Conservation (phyloP, 2,797 vertebrate genomes). For the Leuciscus waleckii region DNA sequence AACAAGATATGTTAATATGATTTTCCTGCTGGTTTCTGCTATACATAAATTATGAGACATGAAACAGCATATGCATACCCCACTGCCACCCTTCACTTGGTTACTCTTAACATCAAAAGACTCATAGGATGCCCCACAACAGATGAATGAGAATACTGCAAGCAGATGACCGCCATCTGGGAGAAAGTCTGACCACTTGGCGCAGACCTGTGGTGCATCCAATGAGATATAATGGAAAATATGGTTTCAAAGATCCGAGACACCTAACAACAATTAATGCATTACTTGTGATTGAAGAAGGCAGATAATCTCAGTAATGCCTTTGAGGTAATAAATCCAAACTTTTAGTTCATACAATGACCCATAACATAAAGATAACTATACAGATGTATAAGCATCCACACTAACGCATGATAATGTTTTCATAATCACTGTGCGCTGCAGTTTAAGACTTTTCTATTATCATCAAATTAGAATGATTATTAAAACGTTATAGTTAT, state of each 20-base stretch:
- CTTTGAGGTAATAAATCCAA: not conserved
- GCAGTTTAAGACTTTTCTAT: not conserved
- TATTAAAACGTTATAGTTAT: not conserved
- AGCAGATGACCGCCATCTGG: constrained; percentile 88
- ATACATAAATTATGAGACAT: constrained; percentile 56
- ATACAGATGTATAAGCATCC: not conserved
- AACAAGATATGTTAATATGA: constrained; percentile 45
- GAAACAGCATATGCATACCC: constrained; percentile 56
- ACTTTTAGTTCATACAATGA: not conserved
- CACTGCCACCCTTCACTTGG: constrained; percentile 45
- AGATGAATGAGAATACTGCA: constrained; percentile 75
- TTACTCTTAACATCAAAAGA: constrained; percentile 56
- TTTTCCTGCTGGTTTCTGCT: constrained; percentile 44
- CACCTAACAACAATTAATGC: constrained; percentile 14
- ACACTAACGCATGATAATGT: not conserved
- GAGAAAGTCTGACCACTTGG: constrained; percentile 49
- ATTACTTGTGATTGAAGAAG: not conserved
- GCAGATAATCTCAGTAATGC: not conserved
- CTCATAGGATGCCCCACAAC: constrained; percentile 71
- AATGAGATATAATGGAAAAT: constrained; percentile 50
- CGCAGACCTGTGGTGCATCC: constrained; percentile 42
- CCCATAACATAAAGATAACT: not conserved
- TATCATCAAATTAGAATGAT: not conserved
- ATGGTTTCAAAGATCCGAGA: constrained; percentile 41
- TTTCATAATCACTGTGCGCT: not conserved